phyloP scores from a whole-genome alignment of 2,113 vertebrate species.

The Tachysurus fulvidraco region DNA sequence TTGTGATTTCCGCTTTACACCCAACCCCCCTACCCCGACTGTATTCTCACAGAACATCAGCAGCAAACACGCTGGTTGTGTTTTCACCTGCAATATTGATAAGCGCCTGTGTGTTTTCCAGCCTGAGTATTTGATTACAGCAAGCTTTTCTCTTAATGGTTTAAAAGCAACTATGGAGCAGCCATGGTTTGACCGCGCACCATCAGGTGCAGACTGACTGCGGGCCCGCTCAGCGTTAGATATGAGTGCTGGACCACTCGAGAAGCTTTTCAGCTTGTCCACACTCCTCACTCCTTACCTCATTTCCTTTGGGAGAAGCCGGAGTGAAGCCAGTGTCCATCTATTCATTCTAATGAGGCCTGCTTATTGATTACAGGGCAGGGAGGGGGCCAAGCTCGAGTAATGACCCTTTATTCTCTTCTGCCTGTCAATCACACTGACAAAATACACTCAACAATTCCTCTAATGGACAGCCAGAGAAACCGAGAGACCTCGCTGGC shows the following conservation, averaged over 20 bases:
- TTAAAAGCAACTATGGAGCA: constrained; percentile 48
- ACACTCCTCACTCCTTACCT: constrained; percentile 70
- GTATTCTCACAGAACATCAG: background rate
- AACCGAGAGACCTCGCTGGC: constrained; percentile 64
- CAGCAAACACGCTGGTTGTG: background rate
- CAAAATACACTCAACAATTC: constrained; percentile 75
- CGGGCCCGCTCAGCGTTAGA: constrained; percentile 37
- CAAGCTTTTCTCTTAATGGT: constrained; percentile 41
- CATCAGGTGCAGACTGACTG: constrained; percentile 29
- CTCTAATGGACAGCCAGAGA: constrained; percentile 73
- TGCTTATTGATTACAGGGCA: constrained; percentile 76
- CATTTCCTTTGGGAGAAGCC: constrained; percentile 78
- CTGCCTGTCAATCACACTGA: constrained; percentile 75
- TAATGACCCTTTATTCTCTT: constrained; percentile 77
- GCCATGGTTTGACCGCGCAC: constrained; percentile 41
- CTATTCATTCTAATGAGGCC: constrained; percentile 82
- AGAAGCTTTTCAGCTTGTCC: constrained; percentile 78
- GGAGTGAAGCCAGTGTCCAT: constrained; percentile 78
- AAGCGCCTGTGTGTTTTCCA: constrained; percentile 24
- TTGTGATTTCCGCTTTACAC: background rate
- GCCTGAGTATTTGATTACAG: constrained; percentile 45
- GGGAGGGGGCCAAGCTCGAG: constrained; percentile 70
- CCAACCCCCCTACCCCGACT: background rate
- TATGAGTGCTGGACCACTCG: constrained; percentile 76
- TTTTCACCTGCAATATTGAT: constrained; percentile 16